These are phyloP conservation scores for Nestor notabilis DNA, from an alignment of 2,113 vertebrate genomes.

Conservation along the genomic window DNA sequence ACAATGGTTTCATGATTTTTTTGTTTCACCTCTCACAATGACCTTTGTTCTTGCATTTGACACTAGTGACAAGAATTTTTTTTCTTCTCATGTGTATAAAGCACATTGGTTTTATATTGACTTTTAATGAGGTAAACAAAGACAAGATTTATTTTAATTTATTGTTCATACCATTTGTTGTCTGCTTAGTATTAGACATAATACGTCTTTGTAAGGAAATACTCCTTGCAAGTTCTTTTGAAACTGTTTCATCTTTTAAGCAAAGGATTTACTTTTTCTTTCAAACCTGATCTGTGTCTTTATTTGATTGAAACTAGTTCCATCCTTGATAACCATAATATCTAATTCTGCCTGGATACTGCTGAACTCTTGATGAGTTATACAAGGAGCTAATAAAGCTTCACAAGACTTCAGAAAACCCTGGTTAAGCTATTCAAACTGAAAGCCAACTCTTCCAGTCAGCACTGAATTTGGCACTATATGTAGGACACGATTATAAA, in stretches of 20 bases:
- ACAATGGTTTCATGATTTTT: not conserved
- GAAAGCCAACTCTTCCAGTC: not conserved
- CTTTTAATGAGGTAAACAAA: not conserved
- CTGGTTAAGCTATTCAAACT: not conserved
- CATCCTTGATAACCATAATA: not conserved
- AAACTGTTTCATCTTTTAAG: not conserved
- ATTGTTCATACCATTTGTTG: not conserved
- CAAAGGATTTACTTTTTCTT: not conserved
- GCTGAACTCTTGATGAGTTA: not conserved
- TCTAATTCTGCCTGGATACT: not conserved
- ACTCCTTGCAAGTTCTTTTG: not conserved
- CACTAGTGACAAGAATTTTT: not conserved
- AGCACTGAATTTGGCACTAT: rapidly evolving
- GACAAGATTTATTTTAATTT: not conserved
- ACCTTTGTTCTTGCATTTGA: not conserved
- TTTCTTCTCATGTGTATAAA: not conserved
- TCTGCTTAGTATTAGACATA: not conserved
- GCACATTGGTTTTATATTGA: not conserved
- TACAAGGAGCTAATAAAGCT: not conserved
- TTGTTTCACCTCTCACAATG: not conserved
- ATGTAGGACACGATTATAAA: not conserved
- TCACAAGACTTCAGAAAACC: not conserved
- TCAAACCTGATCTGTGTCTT: not conserved
- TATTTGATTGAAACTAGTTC: not conserved
- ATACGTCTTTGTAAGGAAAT: not conserved